These are phyloP conservation scores for Anhinga rufa DNA, from an alignment of 2,113 vertebrate genomes.

Conservation along the genomic window DNA sequence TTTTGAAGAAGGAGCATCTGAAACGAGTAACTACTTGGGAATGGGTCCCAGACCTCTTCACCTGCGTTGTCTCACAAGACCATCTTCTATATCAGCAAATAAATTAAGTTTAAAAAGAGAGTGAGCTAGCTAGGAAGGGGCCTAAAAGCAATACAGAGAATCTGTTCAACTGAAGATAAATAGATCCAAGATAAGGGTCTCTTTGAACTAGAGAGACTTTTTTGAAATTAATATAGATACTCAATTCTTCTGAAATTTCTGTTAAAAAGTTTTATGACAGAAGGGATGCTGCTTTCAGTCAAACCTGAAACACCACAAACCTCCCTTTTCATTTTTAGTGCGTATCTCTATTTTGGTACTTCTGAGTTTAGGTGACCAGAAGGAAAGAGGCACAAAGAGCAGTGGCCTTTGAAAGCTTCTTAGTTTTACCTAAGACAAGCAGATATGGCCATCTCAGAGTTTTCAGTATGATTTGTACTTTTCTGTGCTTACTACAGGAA, in stretches of 20 bases:
- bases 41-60: background rate
- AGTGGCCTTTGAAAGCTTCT: background rate
- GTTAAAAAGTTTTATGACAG: background rate
- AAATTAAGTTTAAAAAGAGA: background rate
- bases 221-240: background rate
- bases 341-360: background rate
- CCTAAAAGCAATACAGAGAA: background rate
- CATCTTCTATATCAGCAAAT: background rate
- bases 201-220: background rate
- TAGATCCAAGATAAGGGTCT: background rate
- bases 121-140: background rate
- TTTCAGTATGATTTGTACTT: background rate
- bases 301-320: background rate
- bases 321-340: background rate
- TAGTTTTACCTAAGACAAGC: background rate
- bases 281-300: background rate
- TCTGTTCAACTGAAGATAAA: background rate
- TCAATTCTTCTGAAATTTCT: background rate
- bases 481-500: constrained; percentile 23
- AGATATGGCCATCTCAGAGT: background rate
- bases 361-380: background rate
- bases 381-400: background rate
- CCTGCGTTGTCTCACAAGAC: background rate
- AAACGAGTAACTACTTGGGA: background rate
- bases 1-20: background rate